Evolutionary conservation across 1,140 invertebrate genomes (phyloP).

Genomic region (Euglossa dilemma): DNA sequence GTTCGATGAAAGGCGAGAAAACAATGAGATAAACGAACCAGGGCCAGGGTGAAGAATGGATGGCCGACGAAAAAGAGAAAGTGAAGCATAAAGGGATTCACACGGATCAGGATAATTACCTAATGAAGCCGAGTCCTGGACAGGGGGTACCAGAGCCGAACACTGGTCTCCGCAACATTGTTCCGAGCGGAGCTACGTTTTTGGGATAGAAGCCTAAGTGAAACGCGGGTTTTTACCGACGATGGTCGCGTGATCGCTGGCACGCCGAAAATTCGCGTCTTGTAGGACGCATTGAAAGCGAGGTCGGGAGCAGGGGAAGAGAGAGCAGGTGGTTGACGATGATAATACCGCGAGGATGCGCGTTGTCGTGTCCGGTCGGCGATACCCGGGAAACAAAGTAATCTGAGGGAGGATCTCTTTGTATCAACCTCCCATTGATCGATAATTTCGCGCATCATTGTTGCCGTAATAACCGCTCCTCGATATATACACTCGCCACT

Average conservation of each 20-base stretch:
- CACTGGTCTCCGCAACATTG: background rate
- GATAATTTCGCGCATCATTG: constrained; percentile 68
- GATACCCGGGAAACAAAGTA: constrained; percentile 36
- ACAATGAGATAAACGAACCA: constrained; percentile 46
- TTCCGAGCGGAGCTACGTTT: constrained; percentile 17
- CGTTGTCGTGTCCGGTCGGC: constrained; percentile 38
- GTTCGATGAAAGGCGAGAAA: constrained; percentile 49
- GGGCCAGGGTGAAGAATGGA: constrained; percentile 17
- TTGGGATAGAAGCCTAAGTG: constrained; percentile 30
- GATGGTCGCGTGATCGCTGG: constrained; percentile 54
- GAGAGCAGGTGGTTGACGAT: constrained; percentile 63
- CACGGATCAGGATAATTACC: background rate
- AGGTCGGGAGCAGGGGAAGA: constrained; percentile 19
- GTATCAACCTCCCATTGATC: constrained; percentile 60
- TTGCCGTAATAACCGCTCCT: constrained; percentile 62
- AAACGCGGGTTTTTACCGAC: background rate
- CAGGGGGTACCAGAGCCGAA: background rate
- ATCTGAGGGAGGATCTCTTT: constrained; percentile 67
- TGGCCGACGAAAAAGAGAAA: background rate
- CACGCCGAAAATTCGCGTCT: constrained; percentile 56
- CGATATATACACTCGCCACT: constrained; percentile 29
- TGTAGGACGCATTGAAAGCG: constrained; percentile 34
- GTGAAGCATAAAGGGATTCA: background rate
- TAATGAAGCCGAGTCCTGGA: background rate
- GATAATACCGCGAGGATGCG: constrained; percentile 62